Evolutionary conservation across 2,113 vertebrate species (phyloP), one percentile per base, ranked within the genome.

Genomic region (Excalfactoria chinensis): DNA sequence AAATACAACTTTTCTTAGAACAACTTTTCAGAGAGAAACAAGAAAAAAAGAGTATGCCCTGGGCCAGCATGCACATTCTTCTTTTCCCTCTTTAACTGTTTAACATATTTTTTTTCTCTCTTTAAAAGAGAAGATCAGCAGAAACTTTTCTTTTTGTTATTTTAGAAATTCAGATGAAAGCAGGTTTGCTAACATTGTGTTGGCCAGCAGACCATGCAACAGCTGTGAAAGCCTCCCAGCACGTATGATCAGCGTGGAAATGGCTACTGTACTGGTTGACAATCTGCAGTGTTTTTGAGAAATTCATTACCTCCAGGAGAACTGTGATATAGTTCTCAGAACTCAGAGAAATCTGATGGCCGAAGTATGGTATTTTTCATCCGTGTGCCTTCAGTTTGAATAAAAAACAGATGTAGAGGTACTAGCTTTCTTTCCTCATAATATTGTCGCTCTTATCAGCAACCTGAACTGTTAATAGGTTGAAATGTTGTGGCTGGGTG

Each of bases 361-460:
- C 92, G 67, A 64, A 35, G 8, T 68, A 64, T 14, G 46, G 16
- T 85, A 82, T 94, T 95, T 96, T 95, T 97, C 80, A 92, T 87
- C 40, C 46, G 1, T 2, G 1, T 56, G 60, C 35, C 79, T 95
- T 80, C 18, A 62, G 12, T 82, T 88, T 92, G 87, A 97, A 95
- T 95, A 95, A 93, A 91, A 95, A 94, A 41, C 86, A 84, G 80
- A 87, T 56, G 26, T 41, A 78, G 77, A 93, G 58, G 41, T 78
- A 88, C 41, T 87, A 89, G 64, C 77, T 96, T 91, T 74, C 18
- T 22, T 70, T 96, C 40, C 46, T 77, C 11, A 3, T 82, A 90
- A 84, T 71, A 94, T 56, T 95, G 62, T 92, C 87, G 63, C 49
- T 88, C 74, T 94, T 95, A 93, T 84, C 92, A 94, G 72, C 71